A percentile compares a stretch with the other conserved stretches of the same genome.
These are phyloP conservation scores for Lagenorhynchus albirostris DNA, from an alignment of 2,113 vertebrate species.

Conservation along the genomic window DNA sequence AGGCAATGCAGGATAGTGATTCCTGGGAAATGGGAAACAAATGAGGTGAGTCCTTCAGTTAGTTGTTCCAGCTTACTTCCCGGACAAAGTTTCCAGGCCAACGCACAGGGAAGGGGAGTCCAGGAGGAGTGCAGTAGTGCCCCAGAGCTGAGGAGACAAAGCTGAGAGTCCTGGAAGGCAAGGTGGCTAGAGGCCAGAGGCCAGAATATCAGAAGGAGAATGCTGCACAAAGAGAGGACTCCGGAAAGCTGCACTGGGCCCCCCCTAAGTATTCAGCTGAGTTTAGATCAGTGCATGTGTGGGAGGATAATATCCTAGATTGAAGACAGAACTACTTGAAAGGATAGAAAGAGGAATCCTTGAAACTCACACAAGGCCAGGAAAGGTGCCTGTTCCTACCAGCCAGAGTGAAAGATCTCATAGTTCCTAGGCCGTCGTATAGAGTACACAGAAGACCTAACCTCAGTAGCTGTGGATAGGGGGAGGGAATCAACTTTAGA, in stretches of 20 bases:
- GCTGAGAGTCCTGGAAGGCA: not conserved
- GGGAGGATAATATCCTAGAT: not conserved
- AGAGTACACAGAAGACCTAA: not conserved
- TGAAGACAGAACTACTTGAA: not conserved
- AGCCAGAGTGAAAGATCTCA: not conserved
- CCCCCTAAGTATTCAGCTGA: not conserved
- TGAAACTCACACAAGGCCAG: not conserved
- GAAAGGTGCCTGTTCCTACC: not conserved
- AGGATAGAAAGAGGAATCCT: not conserved
- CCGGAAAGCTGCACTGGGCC: not conserved
- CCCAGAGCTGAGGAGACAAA: not conserved
- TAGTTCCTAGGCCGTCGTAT: too few species aligned
- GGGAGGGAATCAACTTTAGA: not conserved
- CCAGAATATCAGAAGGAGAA: not conserved
- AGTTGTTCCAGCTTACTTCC: not conserved
- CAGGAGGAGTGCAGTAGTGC: not conserved
- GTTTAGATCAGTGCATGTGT: not conserved
- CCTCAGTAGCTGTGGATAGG: not conserved
- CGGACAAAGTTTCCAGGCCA: not conserved
- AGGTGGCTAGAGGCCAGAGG: not conserved
- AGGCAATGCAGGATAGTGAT: not conserved
- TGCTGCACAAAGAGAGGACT: not conserved
- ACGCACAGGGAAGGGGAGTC: not conserved
- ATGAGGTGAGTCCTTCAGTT: not conserved
- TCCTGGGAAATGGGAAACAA: not conserved